Evolutionary conservation across 2,113 vertebrate species (phyloP), one percentile per base, ranked within the genome.

Genomic region (Arothron firmamentum): DNA sequence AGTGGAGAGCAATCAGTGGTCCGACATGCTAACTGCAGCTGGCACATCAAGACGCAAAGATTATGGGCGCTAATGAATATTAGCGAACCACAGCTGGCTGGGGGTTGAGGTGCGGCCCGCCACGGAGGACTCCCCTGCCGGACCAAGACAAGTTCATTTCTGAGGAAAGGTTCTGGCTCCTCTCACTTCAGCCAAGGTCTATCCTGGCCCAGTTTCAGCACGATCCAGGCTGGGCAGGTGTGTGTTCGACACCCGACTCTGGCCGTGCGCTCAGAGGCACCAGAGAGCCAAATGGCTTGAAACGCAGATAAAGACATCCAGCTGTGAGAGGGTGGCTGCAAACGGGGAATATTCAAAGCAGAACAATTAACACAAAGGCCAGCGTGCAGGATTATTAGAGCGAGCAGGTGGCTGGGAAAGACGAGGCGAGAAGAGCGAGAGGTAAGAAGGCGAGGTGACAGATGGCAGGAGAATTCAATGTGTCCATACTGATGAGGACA

Each of bases 91-190:
- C 64, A 62, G 70, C 62, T 59, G 17, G 17, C 63, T 58, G 79
- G 63, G 57, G 79, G 74, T 81, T 81, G 51, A 70, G 68, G 77
- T 49, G 72, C 62, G 70, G 61, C 56, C 71, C 70, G 48, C 45
- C 56, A 46, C 56, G 67, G 69, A 70, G 78, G 74, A 84, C 78
- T 79, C 75, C 72, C 72, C 78, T 65, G 69, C 56, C 59, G 74
- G 77, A 62, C 56, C 74, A 75, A 72, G 82, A 83, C 86, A 78
- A 84, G 83, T 86, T 81, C 51, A 87, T 79, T 83, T 77, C 75
- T 17, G 70, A 43, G 71, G 77, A 75, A 80, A 78, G 78, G 70
- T 60, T 55, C 59, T 20, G 68, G 75, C 79, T 80, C 73, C 79
- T 77, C 65, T 76, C 46, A 15, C 25, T 49, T 46, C 21, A 55